These are phyloP conservation scores for Lasius fuliginosus DNA, from an alignment of 2,888 invertebrate species.

Conservation along the genomic window DNA sequence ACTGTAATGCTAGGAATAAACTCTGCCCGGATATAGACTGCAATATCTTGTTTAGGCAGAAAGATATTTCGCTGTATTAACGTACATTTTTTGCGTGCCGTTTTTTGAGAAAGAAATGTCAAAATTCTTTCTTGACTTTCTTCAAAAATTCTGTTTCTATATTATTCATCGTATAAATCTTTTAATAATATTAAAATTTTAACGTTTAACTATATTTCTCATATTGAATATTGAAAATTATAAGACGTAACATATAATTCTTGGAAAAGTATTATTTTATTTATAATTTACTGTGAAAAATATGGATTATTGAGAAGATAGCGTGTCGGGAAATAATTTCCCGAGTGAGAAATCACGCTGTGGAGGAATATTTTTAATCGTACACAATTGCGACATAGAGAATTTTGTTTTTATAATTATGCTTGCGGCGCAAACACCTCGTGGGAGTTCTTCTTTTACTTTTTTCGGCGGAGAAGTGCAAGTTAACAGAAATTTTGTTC, in stretches of 20 bases:
- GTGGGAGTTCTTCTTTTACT: neutral
- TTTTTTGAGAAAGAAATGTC: neutral
- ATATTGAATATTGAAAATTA: neutral
- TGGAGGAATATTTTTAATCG: neutral
- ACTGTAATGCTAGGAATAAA: conserved; percentile 20
- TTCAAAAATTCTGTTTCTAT: neutral
- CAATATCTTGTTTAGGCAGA: neutral
- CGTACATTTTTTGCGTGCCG: neutral
- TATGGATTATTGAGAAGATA: neutral
- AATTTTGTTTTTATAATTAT: conserved; percentile 22
- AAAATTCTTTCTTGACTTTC: neutral
- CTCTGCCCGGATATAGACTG: neutral
- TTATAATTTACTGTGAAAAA: neutral
- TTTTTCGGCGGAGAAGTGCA: conserved; percentile 20
- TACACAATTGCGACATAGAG: neutral
- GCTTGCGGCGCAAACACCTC: neutral
- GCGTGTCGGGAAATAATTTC: neutral
- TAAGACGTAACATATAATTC: neutral
- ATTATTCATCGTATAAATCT: neutral
- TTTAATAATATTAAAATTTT: neutral
- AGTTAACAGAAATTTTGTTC: conserved; percentile 36
- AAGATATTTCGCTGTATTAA: neutral
- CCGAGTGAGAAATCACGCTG: neutral
- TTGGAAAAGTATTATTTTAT: neutral
- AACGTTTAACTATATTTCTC: neutral